phyloP scores from a whole-genome alignment of 2,888 invertebrate genomes.

The Hartigia nigra region DNA sequence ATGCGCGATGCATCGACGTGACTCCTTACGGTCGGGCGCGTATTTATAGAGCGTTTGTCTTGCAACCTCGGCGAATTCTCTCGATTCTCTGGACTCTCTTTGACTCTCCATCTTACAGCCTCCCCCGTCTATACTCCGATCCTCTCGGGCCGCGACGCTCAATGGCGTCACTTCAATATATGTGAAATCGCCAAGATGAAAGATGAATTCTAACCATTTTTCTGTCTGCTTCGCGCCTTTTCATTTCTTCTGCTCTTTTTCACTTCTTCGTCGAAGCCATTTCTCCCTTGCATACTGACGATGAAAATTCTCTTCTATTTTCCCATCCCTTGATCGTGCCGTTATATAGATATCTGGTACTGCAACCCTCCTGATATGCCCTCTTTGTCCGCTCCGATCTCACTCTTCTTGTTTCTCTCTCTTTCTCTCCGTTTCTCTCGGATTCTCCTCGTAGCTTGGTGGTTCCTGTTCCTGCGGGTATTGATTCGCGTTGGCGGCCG shows the following conservation, averaged over 20 bases:
- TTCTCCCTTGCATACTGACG: conserved; percentile 1
- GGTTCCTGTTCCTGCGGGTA: conserved; percentile 67
- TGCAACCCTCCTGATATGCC: conserved; percentile 13
- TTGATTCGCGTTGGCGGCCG: conserved; percentile 66
- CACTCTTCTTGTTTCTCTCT: conserved; percentile 11
- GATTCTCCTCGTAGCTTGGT: conserved; percentile 48
- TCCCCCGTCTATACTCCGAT: background rate
- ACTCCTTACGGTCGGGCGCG: background rate
- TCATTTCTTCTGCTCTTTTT: background rate
- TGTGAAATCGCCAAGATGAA: background rate
- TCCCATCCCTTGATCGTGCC: conserved; percentile 13
- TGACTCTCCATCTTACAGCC: background rate
- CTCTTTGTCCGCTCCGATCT: conserved; percentile 32
- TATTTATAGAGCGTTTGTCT: background rate
- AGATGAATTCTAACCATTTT: background rate
- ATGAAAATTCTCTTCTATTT: conserved; percentile 20
- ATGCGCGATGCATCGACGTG: background rate
- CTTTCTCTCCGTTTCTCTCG: conserved; percentile 11
- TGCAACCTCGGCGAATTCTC: background rate
- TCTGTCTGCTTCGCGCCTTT: background rate
- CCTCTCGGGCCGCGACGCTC: background rate
- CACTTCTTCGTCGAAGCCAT: background rate
- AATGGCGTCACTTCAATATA: background rate
- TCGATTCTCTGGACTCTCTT: background rate
- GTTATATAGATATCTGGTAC: background rate